These are phyloP conservation scores for Sylvilagus floridanus DNA, from an alignment of 2,797 vertebrate genomes.

Conservation along the genomic window DNA sequence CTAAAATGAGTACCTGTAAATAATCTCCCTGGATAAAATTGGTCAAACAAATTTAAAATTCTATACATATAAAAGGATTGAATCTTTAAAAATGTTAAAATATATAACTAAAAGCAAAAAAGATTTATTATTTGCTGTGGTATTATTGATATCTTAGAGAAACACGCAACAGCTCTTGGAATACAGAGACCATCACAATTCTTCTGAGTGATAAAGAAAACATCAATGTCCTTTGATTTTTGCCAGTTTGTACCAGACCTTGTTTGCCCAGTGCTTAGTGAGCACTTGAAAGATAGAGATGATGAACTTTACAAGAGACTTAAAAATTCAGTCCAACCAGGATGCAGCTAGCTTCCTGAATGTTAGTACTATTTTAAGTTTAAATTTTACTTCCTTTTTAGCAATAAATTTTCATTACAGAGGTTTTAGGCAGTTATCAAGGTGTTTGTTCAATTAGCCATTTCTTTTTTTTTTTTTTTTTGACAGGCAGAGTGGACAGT, in stretches of 20 bases:
- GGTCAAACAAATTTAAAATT: slow-evolving; percentile 16
- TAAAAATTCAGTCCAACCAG: neutral
- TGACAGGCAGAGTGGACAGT: too few species aligned
- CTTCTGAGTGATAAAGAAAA: neutral
- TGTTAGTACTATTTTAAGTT: neutral
- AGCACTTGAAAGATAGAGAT: neutral
- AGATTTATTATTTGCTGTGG: neutral
- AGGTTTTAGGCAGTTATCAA: neutral
- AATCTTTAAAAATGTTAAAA: slow-evolving; percentile 35
- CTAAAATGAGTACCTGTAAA: slow-evolving; percentile 36
- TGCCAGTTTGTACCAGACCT: neutral
- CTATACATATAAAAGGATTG: neutral
- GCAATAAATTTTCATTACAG: neutral
- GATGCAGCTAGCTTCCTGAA: neutral
- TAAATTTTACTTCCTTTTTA: neutral
- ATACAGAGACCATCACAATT: neutral
- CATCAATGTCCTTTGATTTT: neutral
- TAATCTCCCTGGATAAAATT: slow-evolving; percentile 13
- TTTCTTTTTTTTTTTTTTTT: too few species aligned
- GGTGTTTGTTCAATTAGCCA: neutral
- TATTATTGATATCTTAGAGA: neutral
- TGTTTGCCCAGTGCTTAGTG: neutral
- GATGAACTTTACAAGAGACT: neutral
- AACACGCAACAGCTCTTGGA: neutral
- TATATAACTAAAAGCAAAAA: slow-evolving; percentile 48